Evolutionary conservation across 2,888 invertebrate genomes (phyloP).

Genomic region (Acrobasis consociella): DNA sequence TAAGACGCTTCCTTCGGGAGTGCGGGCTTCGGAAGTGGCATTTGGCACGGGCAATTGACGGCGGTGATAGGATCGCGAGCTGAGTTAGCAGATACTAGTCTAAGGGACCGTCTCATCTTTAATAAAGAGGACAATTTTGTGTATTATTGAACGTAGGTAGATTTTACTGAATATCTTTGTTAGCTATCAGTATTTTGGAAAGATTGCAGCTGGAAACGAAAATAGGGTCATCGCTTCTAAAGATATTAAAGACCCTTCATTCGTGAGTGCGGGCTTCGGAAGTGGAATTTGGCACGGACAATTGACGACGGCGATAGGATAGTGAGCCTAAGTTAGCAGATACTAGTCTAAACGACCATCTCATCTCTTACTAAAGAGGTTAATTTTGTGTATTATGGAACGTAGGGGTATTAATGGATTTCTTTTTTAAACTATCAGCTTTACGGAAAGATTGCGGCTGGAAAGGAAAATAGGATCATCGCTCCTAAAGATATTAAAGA

Average conservation of each 20-base stretch:
- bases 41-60: slow-evolving; percentile 84
- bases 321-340: slow-evolving; percentile 78
- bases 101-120: slow-evolving; percentile 39
- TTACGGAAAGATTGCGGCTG: too few relatives aligned
- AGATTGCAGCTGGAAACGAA: too few relatives aligned
- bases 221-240: too few relatives aligned
- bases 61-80: slow-evolving; percentile 81
- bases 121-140: too few relatives aligned
- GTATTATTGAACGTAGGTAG: not conserved
- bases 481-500: too few relatives aligned
- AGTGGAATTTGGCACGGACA: slow-evolving; percentile 83
- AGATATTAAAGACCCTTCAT: too few relatives aligned
- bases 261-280: slow-evolving; percentile 46
- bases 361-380: too few relatives aligned
- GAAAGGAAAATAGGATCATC: too few relatives aligned
- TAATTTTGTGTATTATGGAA: not conserved
- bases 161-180: too few relatives aligned
- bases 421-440: too few relatives aligned
- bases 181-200: too few relatives aligned
- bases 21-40: slow-evolving; percentile 67
- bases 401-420: too few relatives aligned
- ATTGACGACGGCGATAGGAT: slow-evolving; percentile 83
- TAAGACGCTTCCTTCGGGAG: slow-evolving; percentile 5
- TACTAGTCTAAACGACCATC: slow-evolving; percentile 50
- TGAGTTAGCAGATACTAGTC: slow-evolving; percentile 71